Conservation (phyloP, 2,797 vertebrate genomes). For the Phrynocephalus forsythii region DNA sequence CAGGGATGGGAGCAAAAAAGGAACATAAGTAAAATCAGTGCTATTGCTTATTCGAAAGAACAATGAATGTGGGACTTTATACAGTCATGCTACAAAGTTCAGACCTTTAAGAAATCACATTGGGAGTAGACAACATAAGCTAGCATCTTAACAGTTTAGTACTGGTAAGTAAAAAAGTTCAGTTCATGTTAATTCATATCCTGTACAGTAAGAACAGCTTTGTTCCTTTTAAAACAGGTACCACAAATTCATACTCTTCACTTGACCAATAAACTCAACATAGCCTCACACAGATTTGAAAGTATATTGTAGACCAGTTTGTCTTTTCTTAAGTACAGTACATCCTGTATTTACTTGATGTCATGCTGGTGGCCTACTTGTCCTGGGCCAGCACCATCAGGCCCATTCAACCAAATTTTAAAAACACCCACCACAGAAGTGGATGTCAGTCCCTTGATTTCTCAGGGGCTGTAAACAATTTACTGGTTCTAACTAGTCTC, state of each 20-base stretch:
- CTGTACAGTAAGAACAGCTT: constrained; percentile 67
- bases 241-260: constrained; percentile 55
- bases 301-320: constrained; percentile 55
- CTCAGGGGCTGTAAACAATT: not conserved
- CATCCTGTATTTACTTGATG: constrained; percentile 17
- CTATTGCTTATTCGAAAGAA: constrained; percentile 76
- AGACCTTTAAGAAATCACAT: constrained; percentile 72
- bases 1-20: constrained; percentile 58
- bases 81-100: constrained; percentile 82
- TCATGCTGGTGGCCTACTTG: constrained; percentile 7
- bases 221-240: constrained; percentile 61
- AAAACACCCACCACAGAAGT: not conserved
- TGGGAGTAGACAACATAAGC: constrained; percentile 70
- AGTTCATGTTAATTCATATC: constrained; percentile 65
- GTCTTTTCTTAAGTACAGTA: constrained; percentile 50
- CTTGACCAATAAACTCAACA: constrained; percentile 54
- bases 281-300: constrained; percentile 37
- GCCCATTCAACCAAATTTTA: constrained; percentile 24
- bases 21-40: constrained; percentile 53
- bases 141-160: constrained; percentile 62
- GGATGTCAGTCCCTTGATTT: constrained; percentile 25
- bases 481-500: constrained; percentile 22
- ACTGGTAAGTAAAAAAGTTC: constrained; percentile 58
- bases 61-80: constrained; percentile 72
- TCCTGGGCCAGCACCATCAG: constrained; percentile 33